A percentile compares a stretch with the other conserved stretches of the same genome.
phyloP scores from a whole-genome alignment of 1,140 invertebrate genomes.

The Leptinotarsa defecta region DNA sequence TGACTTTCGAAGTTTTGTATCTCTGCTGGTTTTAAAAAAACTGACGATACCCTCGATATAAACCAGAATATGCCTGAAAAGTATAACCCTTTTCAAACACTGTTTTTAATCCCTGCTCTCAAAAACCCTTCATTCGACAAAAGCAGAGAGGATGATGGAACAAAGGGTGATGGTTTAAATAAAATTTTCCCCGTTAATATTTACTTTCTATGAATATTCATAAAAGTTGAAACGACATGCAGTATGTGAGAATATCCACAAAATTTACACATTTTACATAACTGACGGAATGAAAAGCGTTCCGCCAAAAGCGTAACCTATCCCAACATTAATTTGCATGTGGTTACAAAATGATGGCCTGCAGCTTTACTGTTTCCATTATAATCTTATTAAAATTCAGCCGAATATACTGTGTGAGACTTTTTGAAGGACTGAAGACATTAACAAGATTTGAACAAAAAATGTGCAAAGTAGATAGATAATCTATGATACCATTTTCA shows the following conservation, averaged over 20 bases:
- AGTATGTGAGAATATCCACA: constrained; percentile 28
- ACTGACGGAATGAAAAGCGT: constrained; percentile 22
- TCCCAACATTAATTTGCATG: constrained; percentile 29
- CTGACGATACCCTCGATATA: too few relatives aligned
- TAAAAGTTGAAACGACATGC: constrained; percentile 22
- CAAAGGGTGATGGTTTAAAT: constrained; percentile 29
- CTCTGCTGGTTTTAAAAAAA: too few relatives aligned
- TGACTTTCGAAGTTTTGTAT: too few relatives aligned
- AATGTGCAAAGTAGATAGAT: too few relatives aligned
- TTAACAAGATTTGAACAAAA: too few relatives aligned
- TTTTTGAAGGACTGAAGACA: too few relatives aligned
- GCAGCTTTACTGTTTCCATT: constrained; percentile 21
- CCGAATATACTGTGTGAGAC: too few relatives aligned
- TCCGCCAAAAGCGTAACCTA: constrained; percentile 25
- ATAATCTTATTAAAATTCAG: constrained; percentile 5
- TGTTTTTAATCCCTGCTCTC: constrained; percentile 17
- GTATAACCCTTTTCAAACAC: not conserved
- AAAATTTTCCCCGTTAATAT: constrained; percentile 26
- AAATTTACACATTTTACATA: constrained; percentile 31
- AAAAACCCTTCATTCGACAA: constrained; percentile 5
- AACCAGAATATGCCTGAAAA: not conserved
- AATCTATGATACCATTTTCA: too few relatives aligned
- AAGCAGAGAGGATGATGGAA: constrained; percentile 21
- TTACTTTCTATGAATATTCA: constrained; percentile 27
- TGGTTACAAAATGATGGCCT: constrained; percentile 17